phyloP scores from a whole-genome alignment of 2,888 invertebrate genomes.

The Drosophila setosimentum region DNA sequence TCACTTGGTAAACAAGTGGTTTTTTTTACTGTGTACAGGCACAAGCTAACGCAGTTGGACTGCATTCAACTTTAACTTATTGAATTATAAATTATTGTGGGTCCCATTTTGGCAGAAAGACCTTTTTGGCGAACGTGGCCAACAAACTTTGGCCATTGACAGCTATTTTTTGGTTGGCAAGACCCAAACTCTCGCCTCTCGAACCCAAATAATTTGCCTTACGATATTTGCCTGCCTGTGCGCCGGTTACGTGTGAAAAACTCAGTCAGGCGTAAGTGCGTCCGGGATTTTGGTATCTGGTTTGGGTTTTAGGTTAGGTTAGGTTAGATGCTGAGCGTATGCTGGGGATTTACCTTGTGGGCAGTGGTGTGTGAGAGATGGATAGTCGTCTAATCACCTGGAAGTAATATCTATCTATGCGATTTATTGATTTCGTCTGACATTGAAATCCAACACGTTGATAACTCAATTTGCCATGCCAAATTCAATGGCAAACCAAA shows the following conservation, averaged over 20 bases:
- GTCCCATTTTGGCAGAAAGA: slow-evolving; percentile 31
- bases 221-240: slow-evolving; percentile 58
- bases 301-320: slow-evolving; percentile 31
- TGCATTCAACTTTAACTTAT: slow-evolving; percentile 82
- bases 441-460: slow-evolving; percentile 62
- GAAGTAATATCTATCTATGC: slow-evolving; percentile 72
- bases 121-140: slow-evolving; percentile 53
- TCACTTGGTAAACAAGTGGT: not conserved
- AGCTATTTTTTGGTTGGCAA: slow-evolving; percentile 63
- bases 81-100: slow-evolving; percentile 76
- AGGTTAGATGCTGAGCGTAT: slow-evolving; percentile 30
- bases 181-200: slow-evolving; percentile 34
- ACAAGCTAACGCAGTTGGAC: slow-evolving; percentile 43
- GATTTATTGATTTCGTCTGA: slow-evolving; percentile 78
- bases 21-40: slow-evolving; percentile 21
- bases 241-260: slow-evolving; percentile 72
- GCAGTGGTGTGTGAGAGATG: slow-evolving; percentile 71
- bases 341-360: slow-evolving; percentile 21
- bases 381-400: slow-evolving; percentile 78
- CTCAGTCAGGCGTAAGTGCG: slow-evolving; percentile 76
- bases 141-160: slow-evolving; percentile 75
- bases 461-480: slow-evolving; percentile 38
- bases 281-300: slow-evolving; percentile 32
- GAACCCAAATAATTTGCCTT: slow-evolving; percentile 72
- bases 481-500: slow-evolving; percentile 2